Percentiles rank a stretch among this genome's conserved stretches.
phyloP scores from a whole-genome alignment of 2,113 vertebrate genomes.

The Cyphomyrus discorhynchus region DNA sequence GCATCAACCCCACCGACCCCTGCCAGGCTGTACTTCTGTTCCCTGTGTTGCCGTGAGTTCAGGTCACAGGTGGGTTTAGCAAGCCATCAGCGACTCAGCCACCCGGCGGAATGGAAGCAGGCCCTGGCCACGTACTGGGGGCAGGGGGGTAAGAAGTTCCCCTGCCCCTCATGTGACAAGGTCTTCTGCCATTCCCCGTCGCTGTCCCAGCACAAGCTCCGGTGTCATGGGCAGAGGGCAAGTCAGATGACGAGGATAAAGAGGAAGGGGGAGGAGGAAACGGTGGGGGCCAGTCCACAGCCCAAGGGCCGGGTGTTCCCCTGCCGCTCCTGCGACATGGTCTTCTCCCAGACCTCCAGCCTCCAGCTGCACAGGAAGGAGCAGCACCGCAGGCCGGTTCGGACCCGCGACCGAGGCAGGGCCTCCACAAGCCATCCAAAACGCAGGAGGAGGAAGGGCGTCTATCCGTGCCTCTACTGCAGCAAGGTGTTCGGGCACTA shows the following conservation, averaged over 20 bases:
- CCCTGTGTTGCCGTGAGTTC: slow-evolving; percentile 38
- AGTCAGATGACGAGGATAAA: neutral
- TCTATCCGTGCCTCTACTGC: slow-evolving; percentile 51
- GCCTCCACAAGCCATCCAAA: slow-evolving; percentile 1
- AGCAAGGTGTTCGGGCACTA: slow-evolving; percentile 56
- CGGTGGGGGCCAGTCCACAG: neutral
- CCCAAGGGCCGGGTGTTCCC: slow-evolving; percentile 32
- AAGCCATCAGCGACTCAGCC: slow-evolving; percentile 35
- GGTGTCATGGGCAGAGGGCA: neutral
- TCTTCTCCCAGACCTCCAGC: slow-evolving; percentile 48
- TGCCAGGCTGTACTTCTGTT: slow-evolving; percentile 33
- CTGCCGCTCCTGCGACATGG: slow-evolving; percentile 57
- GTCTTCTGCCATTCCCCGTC: slow-evolving; percentile 20
- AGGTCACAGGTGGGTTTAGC: slow-evolving; percentile 34
- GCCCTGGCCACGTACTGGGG: neutral
- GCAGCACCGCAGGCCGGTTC: slow-evolving; percentile 49
- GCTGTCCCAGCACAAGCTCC: slow-evolving; percentile 8
- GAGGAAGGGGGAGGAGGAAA: neutral
- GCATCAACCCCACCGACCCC: neutral
- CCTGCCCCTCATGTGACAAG: slow-evolving; percentile 16
- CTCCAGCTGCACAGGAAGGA: slow-evolving; percentile 54
- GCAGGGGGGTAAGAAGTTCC: slow-evolving; percentile 18
- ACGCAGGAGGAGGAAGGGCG: slow-evolving; percentile 23
- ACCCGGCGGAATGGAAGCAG: slow-evolving; percentile 24
- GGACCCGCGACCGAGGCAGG: slow-evolving; percentile 15